Base-by-base conservation (phyloP, 2,113 vertebrate species). In the Chiloscyllium plagiosum region DNA sequence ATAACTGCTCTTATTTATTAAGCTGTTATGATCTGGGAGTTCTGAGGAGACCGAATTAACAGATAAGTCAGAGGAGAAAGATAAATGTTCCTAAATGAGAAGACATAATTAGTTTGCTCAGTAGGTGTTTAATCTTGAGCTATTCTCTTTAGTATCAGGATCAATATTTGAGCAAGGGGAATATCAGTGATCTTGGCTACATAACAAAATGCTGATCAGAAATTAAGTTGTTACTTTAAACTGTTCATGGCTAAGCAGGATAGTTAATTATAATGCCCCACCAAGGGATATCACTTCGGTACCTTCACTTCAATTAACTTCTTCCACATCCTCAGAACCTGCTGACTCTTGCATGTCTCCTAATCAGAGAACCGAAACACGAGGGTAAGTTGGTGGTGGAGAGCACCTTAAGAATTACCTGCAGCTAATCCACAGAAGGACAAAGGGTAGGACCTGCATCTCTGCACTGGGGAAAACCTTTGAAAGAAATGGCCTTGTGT, bases 51-150 rank as follows among this genome's bases (percentile, higher is more conserved):
- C 56, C 20, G n/a, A 92, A 66, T 65, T 37, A 66, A 37, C 61
- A 66, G 65, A 68, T 66, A 37, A 47, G 50, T 22, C 24, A 8
- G 33, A 66, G 61, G 56, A 19, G 89, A 65, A 68, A 37, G 89
- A 68, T n/a, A 66, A 66, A 93, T 66, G 89, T 42, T 93, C n/a
- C 61, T 93, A 22, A 93, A 93, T 93, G 33, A 66, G 89, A 66
- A 19, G 61, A 68, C 37, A 93, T 93, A 93, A 68, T 66, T 68
- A 19, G 89, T 65, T 93, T 37, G 61, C 89, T 93, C 89, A 93
- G 61, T 66, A n/a, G 89, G 89, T 93, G 89, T 66, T 93, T 93
- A 61, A 68, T 93, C 33, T 37, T n/a, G 65, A 68, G 10, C 5
- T 17, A 22, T 68, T 93, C 33, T 93, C 89, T 93, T 93, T 68